These are phyloP conservation scores for Agriopis aurantiaria DNA, from an alignment of 2,888 invertebrate genomes.

Conservation along the genomic window DNA sequence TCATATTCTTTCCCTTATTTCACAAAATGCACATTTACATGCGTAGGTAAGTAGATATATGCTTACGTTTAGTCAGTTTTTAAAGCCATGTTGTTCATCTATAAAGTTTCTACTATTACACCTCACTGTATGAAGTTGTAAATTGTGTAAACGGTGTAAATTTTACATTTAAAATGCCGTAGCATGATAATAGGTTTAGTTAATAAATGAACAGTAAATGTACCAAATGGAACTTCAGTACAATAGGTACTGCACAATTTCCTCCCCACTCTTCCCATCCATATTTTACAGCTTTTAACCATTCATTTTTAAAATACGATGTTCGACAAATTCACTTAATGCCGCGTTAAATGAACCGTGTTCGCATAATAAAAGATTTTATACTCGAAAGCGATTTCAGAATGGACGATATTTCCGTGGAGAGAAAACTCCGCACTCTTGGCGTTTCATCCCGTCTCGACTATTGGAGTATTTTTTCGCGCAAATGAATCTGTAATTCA, in stretches of 20 bases:
- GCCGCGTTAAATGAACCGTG: constrained; percentile 84
- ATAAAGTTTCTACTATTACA: too few species aligned
- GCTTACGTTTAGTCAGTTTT: too few species aligned
- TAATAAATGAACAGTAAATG: constrained; percentile 39
- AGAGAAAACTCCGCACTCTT: constrained; percentile 66
- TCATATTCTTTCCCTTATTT: too few species aligned
- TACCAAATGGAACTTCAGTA: constrained; percentile 61
- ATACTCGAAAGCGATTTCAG: constrained; percentile 80
- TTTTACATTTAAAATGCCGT: too few species aligned
- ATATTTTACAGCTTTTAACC: constrained; percentile 76
- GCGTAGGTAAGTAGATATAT: too few species aligned
- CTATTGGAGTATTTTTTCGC: constrained; percentile 66
- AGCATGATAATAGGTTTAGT: too few species aligned
- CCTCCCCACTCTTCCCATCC: constrained; percentile 51
- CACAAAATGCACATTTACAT: too few species aligned
- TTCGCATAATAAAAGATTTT: constrained; percentile 85
- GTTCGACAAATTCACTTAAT: constrained; percentile 86
- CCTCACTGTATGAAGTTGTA: too few species aligned
- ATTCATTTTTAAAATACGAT: constrained; percentile 82
- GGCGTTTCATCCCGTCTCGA: constrained; percentile 62
- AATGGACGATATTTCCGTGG: constrained; percentile 78
- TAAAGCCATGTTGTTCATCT: too few species aligned
- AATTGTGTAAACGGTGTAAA: too few species aligned
- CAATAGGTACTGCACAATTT: constrained; percentile 59
- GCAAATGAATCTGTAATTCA: constrained; percentile 59